These are phyloP conservation scores for Chrysolina oricalcia DNA, from an alignment of 2,888 invertebrate species.

Conservation along the genomic window DNA sequence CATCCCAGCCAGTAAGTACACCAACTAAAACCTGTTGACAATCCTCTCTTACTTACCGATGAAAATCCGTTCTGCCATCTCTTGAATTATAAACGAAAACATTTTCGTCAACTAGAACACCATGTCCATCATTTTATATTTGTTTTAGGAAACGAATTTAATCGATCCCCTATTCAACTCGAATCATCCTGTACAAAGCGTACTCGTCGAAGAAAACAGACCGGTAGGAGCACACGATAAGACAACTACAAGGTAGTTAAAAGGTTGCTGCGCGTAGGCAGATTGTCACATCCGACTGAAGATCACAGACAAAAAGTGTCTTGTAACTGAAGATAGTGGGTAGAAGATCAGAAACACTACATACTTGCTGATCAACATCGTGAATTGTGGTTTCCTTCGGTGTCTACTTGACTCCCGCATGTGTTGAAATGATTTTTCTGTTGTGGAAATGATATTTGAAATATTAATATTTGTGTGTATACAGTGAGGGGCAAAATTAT, in stretches of 20 bases:
- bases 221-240: slow-evolving; percentile 22
- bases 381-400: slow-evolving; percentile 41
- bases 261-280: slow-evolving; percentile 52
- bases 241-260: slow-evolving; percentile 44
- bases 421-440: no score
- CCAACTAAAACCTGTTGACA: no score
- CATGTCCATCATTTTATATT: no score
- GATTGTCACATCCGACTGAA: slow-evolving; percentile 55
- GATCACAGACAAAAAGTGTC: slow-evolving; percentile 54
- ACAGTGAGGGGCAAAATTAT: neutral
- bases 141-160: neutral
- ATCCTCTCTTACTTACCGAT: no score
- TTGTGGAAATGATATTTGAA: no score
- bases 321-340: slow-evolving; percentile 55
- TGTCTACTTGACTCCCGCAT: neutral
- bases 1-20: no score
- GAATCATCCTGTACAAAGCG: neutral
- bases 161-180: neutral
- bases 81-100: no score
- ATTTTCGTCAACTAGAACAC: no score
- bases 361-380: slow-evolving; percentile 41
- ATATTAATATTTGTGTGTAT: no score
- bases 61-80: no score
- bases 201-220: neutral
- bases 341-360: slow-evolving; percentile 40